Evolutionary conservation across 2,888 invertebrate genomes (phyloP).

Genomic region (Perizoma affinitatum): DNA sequence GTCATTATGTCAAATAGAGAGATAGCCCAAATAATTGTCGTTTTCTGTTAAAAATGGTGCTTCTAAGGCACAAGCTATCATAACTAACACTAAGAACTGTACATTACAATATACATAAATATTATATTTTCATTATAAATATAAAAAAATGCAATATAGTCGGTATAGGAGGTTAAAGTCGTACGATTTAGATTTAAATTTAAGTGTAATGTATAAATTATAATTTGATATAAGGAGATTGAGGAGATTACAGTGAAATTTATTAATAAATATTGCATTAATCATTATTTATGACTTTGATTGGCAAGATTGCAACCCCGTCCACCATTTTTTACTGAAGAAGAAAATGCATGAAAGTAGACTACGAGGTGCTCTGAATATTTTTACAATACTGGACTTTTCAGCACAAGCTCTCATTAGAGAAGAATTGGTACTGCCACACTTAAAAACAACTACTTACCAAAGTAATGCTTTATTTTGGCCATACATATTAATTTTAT

Average conservation of each 20-base stretch:
- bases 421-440: constrained; percentile 10
- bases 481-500: constrained; percentile 76
- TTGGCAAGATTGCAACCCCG: constrained; percentile 6
- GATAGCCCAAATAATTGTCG: constrained; percentile 26
- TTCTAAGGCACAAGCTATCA: constrained; percentile 50
- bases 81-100: constrained; percentile 53
- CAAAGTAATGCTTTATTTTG: constrained; percentile 70
- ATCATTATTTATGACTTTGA: constrained; percentile 62
- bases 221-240: constrained; percentile 78
- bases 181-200: constrained; percentile 63
- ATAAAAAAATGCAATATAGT: constrained; percentile 75
- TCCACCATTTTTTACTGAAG: too few species aligned
- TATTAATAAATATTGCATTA: constrained; percentile 83
- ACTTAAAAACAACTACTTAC: constrained; percentile 41
- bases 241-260: constrained; percentile 81
- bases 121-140: constrained; percentile 68
- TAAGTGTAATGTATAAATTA: constrained; percentile 81
- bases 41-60: constrained; percentile 46
- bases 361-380: too few species aligned
- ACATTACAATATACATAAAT: constrained; percentile 46
- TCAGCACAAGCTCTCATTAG: too few species aligned
- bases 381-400: too few species aligned
- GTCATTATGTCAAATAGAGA: constrained; percentile 35
- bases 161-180: constrained; percentile 62
- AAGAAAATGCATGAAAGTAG: too few species aligned